Percentiles rank a stretch among this genome's conserved stretches.
phyloP scores from a whole-genome alignment of 2,888 invertebrate genomes.

The Megastigmus dorsalis region DNA sequence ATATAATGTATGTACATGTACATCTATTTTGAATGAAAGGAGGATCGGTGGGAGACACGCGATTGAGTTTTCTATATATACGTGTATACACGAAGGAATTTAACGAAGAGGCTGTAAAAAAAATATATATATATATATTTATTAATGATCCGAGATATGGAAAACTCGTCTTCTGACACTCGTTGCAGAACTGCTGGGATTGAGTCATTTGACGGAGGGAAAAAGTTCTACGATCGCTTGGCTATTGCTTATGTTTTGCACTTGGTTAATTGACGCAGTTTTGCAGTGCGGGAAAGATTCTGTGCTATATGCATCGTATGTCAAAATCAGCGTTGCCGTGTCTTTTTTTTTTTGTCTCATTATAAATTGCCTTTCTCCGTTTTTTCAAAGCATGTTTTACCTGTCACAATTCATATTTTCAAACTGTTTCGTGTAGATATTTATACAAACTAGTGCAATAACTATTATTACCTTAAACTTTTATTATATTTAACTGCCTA shows the following conservation, averaged over 20 bases:
- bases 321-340: neutral
- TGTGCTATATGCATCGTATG: neutral
- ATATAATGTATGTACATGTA: neutral
- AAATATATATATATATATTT: conserved; percentile 17
- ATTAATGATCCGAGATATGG: neutral
- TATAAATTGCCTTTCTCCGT: no score
- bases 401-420: no score
- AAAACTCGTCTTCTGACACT: conserved; percentile 2
- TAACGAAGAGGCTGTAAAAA: conserved; percentile 43
- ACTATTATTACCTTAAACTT: no score
- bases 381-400: neutral
- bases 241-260: neutral
- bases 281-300: neutral
- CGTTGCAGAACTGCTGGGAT: conserved; percentile 9
- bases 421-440: no score
- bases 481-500: no score
- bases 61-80: conserved; percentile 11
- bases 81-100: neutral
- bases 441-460: neutral
- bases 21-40: conserved; percentile 12
- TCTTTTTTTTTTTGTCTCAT: neutral
- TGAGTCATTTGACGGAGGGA: conserved; percentile 29
- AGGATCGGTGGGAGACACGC: conserved; percentile 1
- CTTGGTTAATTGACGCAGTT: neutral
- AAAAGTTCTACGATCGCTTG: neutral